Base-by-base conservation (phyloP, 2,113 vertebrate genomes). In the Anhinga anhinga region DNA sequence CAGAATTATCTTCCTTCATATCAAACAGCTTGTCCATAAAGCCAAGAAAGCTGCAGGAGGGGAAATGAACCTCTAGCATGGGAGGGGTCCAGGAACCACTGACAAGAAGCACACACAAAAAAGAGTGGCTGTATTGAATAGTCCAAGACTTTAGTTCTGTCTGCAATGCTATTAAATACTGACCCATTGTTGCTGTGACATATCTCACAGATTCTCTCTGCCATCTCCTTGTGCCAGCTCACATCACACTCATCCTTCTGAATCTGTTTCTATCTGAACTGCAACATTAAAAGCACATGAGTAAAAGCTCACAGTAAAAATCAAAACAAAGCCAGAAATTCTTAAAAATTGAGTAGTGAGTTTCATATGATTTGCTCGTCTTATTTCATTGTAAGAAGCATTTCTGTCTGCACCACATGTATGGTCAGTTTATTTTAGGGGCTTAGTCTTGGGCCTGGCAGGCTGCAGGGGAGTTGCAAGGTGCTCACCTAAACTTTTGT, bases 191-290 rank as follows among this genome's bases (percentile, higher is more conserved):
- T 69, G 70, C 83, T 87, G n/a, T 92, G 85, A 66, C n/a, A n/a
- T 53, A 81, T 86, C 79, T 93, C 82, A 38, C 88, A 89, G 58
- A 6, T 25, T 49, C 20, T 72, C 66, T 53, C 70, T 84, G 42
- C 77, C 89, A 91, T 80, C 83, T 91, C 70, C 77, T 90, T 79
- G 27, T 86, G 61, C 77, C 81, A 94, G 66, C 62, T 91, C 86
- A 30, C 53, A 34, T 79, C 83, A 50, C 72, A 32, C 56, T 76
- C 83, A 77, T 94, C 36, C 40, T 92, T 40, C 73, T 87, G 36
- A 85, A 42, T 38, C 77, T 82, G 21, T 69, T 95, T 82, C 83
- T 87, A 2, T 65, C 81, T 36, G 23, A 85, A 79, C 69, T 50
- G 13, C 62, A 72, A 4, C 34, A 17, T 85, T 42, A 45, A 71